A percentile compares a stretch with the other conserved stretches of the same genome.
Conservation (phyloP, 2,888 invertebrate species). For the Drosophila mimetica region DNA sequence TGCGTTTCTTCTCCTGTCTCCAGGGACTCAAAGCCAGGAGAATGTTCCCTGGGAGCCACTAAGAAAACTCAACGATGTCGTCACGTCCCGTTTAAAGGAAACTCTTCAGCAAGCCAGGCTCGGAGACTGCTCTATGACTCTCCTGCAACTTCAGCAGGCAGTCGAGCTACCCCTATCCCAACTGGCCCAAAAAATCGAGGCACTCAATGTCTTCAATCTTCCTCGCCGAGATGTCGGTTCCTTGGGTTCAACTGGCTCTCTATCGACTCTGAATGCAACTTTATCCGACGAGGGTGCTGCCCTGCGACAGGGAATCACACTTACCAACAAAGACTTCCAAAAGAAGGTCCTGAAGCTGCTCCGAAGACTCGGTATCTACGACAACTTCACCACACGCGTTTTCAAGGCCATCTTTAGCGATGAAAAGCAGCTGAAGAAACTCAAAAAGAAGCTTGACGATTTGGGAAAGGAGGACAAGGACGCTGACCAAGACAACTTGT, state of each 20-base stretch:
- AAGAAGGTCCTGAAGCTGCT: slow-evolving; percentile 34
- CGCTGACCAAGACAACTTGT: slow-evolving; percentile 15
- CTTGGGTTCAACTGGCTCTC: neutral
- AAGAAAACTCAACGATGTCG: slow-evolving; percentile 33
- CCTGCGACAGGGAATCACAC: neutral
- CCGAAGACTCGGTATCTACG: slow-evolving; percentile 42
- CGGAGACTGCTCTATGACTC: slow-evolving; percentile 12
- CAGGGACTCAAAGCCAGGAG: slow-evolving; percentile 13
- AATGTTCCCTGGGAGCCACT: slow-evolving; percentile 4
- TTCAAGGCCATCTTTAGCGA: slow-evolving; percentile 53
- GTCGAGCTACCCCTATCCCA: slow-evolving; percentile 31
- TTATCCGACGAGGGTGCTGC: neutral
- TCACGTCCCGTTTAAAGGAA: slow-evolving; percentile 47
- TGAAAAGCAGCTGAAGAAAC: slow-evolving; percentile 36
- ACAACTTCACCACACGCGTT: slow-evolving; percentile 34
- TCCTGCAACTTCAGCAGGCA: slow-evolving; percentile 31
- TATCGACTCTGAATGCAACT: neutral
- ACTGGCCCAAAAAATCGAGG: slow-evolving; percentile 52
- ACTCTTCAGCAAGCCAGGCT: slow-evolving; percentile 13
- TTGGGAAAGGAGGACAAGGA: slow-evolving; percentile 14
- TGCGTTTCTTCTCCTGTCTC: slow-evolving; percentile 11
- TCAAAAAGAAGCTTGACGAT: slow-evolving; percentile 44
- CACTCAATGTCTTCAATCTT: slow-evolving; percentile 22
- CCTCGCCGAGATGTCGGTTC: neutral
- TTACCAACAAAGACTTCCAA: slow-evolving; percentile 18